These are phyloP conservation scores for Pterocles orientalis DNA, from an alignment of 2,113 vertebrate species.

Conservation along the genomic window DNA sequence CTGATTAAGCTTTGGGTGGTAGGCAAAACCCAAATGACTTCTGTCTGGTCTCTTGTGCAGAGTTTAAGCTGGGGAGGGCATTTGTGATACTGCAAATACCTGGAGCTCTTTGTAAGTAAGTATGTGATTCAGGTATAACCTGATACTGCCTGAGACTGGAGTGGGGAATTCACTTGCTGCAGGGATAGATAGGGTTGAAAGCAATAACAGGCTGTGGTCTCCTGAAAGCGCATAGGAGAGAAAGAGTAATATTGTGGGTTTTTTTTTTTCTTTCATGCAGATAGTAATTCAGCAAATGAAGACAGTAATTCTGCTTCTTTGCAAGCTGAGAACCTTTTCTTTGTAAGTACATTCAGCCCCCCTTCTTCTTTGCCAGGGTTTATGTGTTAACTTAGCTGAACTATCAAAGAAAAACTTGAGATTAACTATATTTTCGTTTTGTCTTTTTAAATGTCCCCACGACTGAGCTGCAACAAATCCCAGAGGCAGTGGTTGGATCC, in stretches of 20 bases:
- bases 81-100: not conserved
- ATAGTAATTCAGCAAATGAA: constrained; percentile 36
- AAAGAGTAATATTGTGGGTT: not conserved
- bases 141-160: not conserved
- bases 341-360: not conserved
- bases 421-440: not conserved
- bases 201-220: not conserved
- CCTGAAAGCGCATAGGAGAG: not conserved
- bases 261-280: constrained; percentile 11
- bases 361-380: not conserved
- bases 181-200: not conserved
- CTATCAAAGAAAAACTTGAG: not conserved
- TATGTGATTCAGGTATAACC: not conserved
- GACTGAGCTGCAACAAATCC: not conserved
- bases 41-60: not conserved
- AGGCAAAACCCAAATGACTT: constrained; percentile 42
- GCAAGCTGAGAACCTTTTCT: constrained; percentile 36
- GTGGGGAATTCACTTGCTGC: not conserved
- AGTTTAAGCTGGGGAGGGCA: constrained; percentile 40
- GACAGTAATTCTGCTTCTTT: constrained; percentile 42
- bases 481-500: not conserved
- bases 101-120: not conserved
- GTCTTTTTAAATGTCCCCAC: not conserved
- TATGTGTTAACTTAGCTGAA: not conserved
- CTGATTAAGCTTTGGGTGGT: constrained; percentile 45